Conservation (phyloP, 2,888 invertebrate genomes). For the Hypomecis punctinalis region DNA sequence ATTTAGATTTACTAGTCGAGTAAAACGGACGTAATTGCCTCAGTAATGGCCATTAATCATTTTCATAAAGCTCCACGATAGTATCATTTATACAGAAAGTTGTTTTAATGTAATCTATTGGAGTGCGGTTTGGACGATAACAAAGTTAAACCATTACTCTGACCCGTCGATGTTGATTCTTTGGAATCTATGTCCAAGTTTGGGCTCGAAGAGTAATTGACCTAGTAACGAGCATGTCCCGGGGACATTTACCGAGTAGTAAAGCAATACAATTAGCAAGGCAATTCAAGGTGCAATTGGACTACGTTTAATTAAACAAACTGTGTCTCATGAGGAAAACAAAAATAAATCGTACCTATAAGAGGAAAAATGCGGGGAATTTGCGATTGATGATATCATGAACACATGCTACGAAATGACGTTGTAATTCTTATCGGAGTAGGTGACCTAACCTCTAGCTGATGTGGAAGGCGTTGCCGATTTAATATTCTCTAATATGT, state of each 20-base stretch:
- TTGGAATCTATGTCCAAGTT: constrained; percentile 41
- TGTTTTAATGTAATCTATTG: constrained; percentile 17
- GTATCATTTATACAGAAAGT: constrained; percentile 17
- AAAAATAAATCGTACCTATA: not conserved
- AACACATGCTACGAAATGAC: not conserved
- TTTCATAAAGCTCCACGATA: constrained; percentile 17
- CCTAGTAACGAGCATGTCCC: constrained; percentile 49
- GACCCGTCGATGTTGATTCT: constrained; percentile 37
- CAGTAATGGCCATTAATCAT: constrained; percentile 20
- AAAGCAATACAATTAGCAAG: constrained; percentile 53
- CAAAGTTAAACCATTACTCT: constrained; percentile 45
- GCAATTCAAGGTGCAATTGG: constrained; percentile 11
- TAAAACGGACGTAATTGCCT: constrained; percentile 15
- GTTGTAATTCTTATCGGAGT: not conserved
- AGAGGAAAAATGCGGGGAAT: constrained; percentile 1
- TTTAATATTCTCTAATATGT: too few relatives aligned
- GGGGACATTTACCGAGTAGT: constrained; percentile 41
- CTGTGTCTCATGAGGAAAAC: constrained; percentile 8
- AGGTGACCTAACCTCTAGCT: too few relatives aligned
- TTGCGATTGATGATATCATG: constrained; percentile 4
- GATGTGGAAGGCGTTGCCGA: too few relatives aligned
- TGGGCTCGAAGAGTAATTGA: constrained; percentile 51
- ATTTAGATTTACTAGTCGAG: constrained; percentile 2
- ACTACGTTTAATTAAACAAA: constrained; percentile 1
- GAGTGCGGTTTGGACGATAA: constrained; percentile 20